Evolutionary conservation across 2,797 vertebrate genomes (phyloP).

Genomic region (Pantherophis alleghaniensis): DNA sequence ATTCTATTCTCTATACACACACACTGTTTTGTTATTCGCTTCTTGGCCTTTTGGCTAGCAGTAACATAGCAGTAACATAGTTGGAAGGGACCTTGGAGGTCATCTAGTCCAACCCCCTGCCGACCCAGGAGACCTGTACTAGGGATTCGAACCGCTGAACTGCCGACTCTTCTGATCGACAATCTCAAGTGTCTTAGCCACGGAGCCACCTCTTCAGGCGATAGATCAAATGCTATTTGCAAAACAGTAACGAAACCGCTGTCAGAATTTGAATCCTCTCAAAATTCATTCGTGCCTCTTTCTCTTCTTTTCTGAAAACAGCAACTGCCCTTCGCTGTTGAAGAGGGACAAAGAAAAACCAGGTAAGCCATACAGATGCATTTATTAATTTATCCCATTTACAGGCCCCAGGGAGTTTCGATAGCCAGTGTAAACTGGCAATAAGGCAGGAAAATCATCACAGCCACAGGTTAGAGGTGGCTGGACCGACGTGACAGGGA

Average conservation of each 20-base stretch:
- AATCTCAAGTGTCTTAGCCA: no score
- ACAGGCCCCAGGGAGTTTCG: not conserved
- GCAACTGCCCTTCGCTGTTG: constrained; percentile 62
- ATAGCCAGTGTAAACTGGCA: not conserved
- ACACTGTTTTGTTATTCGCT: no score
- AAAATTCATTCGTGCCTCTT: not conserved
- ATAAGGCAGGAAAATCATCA: not conserved
- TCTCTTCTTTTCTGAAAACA: constrained; percentile 62
- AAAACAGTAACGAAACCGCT: not conserved
- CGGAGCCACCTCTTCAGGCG: no score
- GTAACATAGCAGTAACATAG: no score
- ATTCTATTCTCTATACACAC: no score
- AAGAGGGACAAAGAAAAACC: constrained; percentile 67
- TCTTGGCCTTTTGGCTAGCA: no score
- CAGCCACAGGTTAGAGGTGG: rapidly evolving
- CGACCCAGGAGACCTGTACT: no score
- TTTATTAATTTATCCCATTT: not conserved
- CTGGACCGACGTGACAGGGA: not conserved
- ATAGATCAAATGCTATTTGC: not conserved
- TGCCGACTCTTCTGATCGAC: no score
- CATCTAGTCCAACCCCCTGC: no score
- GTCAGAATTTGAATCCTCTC: not conserved
- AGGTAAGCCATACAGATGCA: constrained; percentile 57
- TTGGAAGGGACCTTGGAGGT: no score
- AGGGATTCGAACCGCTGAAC: no score